Conservation (phyloP, 2,888 invertebrate species). For the Limnephilus rhombicus region DNA sequence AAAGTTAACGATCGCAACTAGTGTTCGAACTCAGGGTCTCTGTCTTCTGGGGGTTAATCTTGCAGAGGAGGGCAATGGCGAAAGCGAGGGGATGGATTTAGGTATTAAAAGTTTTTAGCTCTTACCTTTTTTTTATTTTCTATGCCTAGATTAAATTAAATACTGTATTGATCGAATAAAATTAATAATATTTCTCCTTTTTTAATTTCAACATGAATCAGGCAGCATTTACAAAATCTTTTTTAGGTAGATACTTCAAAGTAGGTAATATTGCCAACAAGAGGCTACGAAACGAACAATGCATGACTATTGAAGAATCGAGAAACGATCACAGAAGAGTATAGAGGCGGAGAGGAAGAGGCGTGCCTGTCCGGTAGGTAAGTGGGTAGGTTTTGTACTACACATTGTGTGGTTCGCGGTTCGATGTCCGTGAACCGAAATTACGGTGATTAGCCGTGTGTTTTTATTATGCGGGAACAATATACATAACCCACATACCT, state of each 20-base stretch:
- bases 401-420: constrained; percentile 30
- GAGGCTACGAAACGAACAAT: background rate
- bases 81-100: too few species aligned
- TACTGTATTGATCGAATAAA: too few species aligned
- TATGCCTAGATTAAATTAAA: too few species aligned
- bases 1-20: too few species aligned
- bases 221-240: background rate
- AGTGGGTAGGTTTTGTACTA: background rate
- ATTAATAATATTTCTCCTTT: too few species aligned
- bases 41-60: too few species aligned
- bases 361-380: constrained; percentile 14
- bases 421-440: constrained; percentile 31
- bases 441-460: constrained; percentile 24
- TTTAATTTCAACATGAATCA: background rate
- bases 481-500: background rate
- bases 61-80: too few species aligned
- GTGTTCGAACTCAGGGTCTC: too few species aligned
- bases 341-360: constrained; percentile 19
- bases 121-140: too few species aligned
- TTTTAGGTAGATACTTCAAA: background rate
- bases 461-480: constrained; percentile 30
- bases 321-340: background rate
- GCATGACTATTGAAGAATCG: background rate
- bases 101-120: too few species aligned
- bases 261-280: background rate